A percentile compares a stretch with the other conserved stretches of the same genome.
Conservation (phyloP, 1,140 invertebrate genomes). For the Belonocnema kinseyi region DNA sequence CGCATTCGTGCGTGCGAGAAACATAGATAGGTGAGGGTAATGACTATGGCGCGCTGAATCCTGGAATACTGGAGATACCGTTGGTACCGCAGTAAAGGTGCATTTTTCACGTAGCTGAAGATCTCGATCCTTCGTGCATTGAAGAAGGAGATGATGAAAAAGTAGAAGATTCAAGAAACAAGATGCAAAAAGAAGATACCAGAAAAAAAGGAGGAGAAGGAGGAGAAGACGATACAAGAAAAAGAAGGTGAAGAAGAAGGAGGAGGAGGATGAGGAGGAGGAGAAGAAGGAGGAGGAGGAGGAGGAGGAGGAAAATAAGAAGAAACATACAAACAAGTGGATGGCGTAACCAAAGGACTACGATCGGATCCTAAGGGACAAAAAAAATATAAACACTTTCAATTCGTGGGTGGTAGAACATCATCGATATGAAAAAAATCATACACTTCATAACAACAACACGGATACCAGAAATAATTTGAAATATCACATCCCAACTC, state of each 20-base stretch:
- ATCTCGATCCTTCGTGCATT: conserved; percentile 51
- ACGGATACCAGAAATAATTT: conserved; percentile 59
- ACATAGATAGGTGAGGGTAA: conserved; percentile 53
- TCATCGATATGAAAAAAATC: background rate
- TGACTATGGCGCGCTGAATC: conserved; percentile 52
- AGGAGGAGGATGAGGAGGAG: no score
- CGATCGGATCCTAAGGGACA: conserved; percentile 43
- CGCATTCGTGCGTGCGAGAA: no score
- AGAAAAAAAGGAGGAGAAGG: no score
- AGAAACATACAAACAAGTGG: conserved; percentile 54
- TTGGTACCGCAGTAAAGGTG: conserved; percentile 63
- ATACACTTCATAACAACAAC: conserved; percentile 30
- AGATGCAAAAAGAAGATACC: no score
- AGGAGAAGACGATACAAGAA: no score
- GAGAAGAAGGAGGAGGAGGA: conserved; percentile 41
- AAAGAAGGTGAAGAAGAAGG: no score
- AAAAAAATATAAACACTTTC: background rate
- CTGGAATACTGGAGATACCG: conserved; percentile 58
- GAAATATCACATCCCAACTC: conserved; percentile 60
- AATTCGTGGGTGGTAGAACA: background rate
- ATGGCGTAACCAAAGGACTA: background rate
- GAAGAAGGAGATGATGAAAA: conserved; percentile 45
- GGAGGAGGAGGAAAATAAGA: conserved; percentile 60
- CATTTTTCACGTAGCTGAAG: conserved; percentile 67
- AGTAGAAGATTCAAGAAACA: no score